phyloP scores from a whole-genome alignment of 2,113 vertebrate species.

The Labrus mixtus region DNA sequence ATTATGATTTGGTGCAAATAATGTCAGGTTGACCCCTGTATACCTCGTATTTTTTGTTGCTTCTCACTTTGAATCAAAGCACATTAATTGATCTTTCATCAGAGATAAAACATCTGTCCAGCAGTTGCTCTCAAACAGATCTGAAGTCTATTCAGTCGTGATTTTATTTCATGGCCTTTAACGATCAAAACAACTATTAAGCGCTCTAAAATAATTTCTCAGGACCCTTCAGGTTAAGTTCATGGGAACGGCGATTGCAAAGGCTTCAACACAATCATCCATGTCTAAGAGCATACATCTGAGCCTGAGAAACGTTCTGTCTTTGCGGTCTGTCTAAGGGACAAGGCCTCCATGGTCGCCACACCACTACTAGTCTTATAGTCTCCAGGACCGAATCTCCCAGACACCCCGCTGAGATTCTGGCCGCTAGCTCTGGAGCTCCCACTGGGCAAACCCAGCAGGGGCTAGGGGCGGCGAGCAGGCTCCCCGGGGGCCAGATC shows the following conservation, averaged over 20 bases:
- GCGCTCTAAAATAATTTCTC: constrained; percentile 70
- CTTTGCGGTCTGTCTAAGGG: constrained; percentile 55
- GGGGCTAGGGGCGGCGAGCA: constrained; percentile 58
- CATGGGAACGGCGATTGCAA: constrained; percentile 74
- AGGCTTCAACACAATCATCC: constrained; percentile 67
- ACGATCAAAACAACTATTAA: constrained; percentile 68
- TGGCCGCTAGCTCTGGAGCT: constrained; percentile 61
- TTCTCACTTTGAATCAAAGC: constrained; percentile 15
- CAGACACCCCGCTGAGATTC: constrained; percentile 75
- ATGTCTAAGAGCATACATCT: constrained; percentile 62
- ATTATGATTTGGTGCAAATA: neutral
- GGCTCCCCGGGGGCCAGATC: constrained; percentile 55
- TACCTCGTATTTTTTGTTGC: neutral
- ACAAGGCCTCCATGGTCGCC: constrained; percentile 74
- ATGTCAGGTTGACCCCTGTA: neutral
- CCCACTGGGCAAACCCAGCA: constrained; percentile 78
- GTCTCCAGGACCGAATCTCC: constrained; percentile 64
- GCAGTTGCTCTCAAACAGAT: constrained; percentile 20
- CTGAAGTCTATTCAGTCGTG: constrained; percentile 36
- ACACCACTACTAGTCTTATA: constrained; percentile 67
- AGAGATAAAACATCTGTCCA: constrained; percentile 45
- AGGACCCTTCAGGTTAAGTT: constrained; percentile 73
- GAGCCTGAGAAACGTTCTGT: constrained; percentile 60
- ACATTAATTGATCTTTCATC: constrained; percentile 30
- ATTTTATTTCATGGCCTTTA: constrained; percentile 53